Percentiles rank a stretch among this genome's conserved stretches.
Conservation (phyloP, 2,797 vertebrate species). For the Sylvilagus floridanus region DNA sequence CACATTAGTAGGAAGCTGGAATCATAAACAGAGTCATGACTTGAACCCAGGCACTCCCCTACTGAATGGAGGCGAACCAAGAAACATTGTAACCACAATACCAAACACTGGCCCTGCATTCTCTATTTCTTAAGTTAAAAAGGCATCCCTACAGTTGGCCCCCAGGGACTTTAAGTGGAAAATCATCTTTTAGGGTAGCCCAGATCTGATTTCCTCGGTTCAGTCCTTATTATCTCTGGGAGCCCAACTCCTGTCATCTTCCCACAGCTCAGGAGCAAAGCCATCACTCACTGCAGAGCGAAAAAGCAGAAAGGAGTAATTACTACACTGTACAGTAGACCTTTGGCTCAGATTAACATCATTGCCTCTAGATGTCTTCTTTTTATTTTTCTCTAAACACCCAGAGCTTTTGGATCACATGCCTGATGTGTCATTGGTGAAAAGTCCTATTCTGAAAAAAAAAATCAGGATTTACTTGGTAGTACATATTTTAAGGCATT, state of each 20-base stretch:
- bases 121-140: neutral
- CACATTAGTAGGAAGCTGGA: no score
- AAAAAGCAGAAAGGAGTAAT: constrained; percentile 16
- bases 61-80: no score
- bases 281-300: neutral
- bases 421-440: constrained; percentile 3
- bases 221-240: constrained; percentile 1
- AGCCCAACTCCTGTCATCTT: neutral
- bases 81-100: no score
- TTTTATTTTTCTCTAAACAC: constrained; percentile 59
- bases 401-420: constrained; percentile 31
- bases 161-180: neutral
- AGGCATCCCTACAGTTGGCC: neutral
- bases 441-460: constrained; percentile 62
- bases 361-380: constrained; percentile 42
- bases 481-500: constrained; percentile 27
- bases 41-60: no score
- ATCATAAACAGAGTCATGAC: no score
- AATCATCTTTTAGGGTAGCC: neutral
- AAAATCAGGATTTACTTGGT: neutral
- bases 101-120: neutral
- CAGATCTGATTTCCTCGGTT: neutral
- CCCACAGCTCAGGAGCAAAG: neutral
- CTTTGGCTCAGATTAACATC: constrained; percentile 27
- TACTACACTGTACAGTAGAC: neutral